Evolutionary conservation across 2,113 vertebrate species (phyloP), one percentile per base, ranked within the genome.

Genomic region (Callopanchax toddi): DNA sequence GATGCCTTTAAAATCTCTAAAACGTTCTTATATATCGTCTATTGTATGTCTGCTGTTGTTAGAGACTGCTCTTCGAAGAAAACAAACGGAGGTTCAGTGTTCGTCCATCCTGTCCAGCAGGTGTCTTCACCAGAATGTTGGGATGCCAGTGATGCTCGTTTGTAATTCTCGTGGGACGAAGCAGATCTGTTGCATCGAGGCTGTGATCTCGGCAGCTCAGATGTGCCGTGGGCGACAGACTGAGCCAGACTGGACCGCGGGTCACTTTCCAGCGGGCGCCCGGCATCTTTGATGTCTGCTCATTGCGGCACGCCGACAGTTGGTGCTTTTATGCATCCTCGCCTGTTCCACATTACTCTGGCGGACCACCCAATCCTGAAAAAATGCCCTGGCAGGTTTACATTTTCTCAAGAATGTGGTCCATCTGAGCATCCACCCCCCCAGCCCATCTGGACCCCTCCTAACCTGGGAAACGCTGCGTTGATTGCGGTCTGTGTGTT

Each of bases 391-490:
- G 39, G 61, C 84, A 80, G 89, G 80, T 86, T 85, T 84, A 75
- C 53, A 67, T 79, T 81, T 87, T 89, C 75, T 69, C 60, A 84
- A 84, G 88, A 87, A 87, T 91, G 85, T 6, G 26, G 73, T 71
- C 81, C 86, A 78, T 81, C 79, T 79, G 76, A 81, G 50, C 60
- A 0, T 48, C 58, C 50, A 48, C 26, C 10, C 67, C 57, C 55
- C 29, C 6, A 7, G 69, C 49, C 91, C 91, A 91, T 92, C 91
- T 92, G 91, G 90, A 91, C 88, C 56, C 65, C 63, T 82, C 71
- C 64, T 48, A 84, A 86, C 85, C 83, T 82, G 79, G 60, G 68
- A 83, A 69, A 39, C 61, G 37, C 62, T 67, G 22, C 50, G 7
- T n/a, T 37, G 61, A 73, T 61, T 15, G 50, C 22, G 20, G 59